These are phyloP conservation scores for Drosophila anceps DNA, from an alignment of 2,888 invertebrate species.

Conservation along the genomic window DNA sequence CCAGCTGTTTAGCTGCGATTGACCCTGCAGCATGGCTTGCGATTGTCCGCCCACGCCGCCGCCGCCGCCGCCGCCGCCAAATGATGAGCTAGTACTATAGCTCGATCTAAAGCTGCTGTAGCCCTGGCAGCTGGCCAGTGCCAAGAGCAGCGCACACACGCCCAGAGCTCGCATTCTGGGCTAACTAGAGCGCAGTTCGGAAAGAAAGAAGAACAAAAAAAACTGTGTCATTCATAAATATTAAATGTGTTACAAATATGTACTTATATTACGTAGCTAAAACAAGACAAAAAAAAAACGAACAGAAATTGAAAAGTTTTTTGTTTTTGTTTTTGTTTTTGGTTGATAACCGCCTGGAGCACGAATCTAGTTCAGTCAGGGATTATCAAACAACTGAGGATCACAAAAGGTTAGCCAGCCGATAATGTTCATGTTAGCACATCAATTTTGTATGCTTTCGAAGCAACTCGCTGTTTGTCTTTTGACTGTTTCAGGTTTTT, in stretches of 20 bases:
- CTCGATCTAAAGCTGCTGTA: slow-evolving; percentile 58
- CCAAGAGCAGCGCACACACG: slow-evolving; percentile 70
- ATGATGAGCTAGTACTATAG: slow-evolving; percentile 59
- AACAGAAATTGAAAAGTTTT: slow-evolving; percentile 19
- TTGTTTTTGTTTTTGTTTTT: slow-evolving; percentile 9
- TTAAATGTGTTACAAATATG: slow-evolving; percentile 23
- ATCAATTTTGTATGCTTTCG: not conserved
- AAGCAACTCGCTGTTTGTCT: not conserved
- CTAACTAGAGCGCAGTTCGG: slow-evolving; percentile 38
- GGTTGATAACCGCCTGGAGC: slow-evolving; percentile 51
- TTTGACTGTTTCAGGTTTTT: not conserved
- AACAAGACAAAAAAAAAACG: not conserved
- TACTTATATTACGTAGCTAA: not conserved
- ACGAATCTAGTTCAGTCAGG: slow-evolving; percentile 69
- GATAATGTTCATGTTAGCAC: slow-evolving; percentile 47
- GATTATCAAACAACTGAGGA: slow-evolving; percentile 59
- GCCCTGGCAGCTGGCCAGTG: slow-evolving; percentile 60
- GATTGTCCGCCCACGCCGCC: slow-evolving; percentile 24
- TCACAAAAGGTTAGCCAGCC: slow-evolving; percentile 59
- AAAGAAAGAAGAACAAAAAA: slow-evolving; percentile 30
- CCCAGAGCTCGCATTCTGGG: slow-evolving; percentile 74
- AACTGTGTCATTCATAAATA: slow-evolving; percentile 65
- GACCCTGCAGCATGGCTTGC: slow-evolving; percentile 33
- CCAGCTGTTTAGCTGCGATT: slow-evolving; percentile 76
- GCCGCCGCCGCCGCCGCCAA: slow-evolving; percentile 28